Evolutionary conservation across 2,113 vertebrate genomes (phyloP).

Genomic region (Himantopus leucocephalus): DNA sequence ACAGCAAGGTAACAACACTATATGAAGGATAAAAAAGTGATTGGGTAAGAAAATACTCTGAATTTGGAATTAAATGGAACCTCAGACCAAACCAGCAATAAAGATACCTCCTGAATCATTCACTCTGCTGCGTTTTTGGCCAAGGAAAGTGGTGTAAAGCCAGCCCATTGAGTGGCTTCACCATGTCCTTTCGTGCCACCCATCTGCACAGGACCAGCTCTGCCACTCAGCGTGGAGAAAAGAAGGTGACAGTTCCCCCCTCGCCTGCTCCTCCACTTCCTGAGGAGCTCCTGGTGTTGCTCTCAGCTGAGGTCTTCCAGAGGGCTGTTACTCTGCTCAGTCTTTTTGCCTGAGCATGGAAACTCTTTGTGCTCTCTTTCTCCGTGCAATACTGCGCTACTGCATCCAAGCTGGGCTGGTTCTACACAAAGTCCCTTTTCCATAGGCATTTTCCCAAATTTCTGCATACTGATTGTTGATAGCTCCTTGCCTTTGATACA

Average conservation of each 20-base stretch:
- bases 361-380: neutral
- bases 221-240: neutral
- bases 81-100: neutral
- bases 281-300: neutral
- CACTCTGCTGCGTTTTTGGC: neutral
- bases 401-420: neutral
- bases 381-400: neutral
- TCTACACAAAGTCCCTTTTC: neutral
- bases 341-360: neutral
- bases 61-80: neutral
- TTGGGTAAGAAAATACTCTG: neutral
- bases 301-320: neutral
- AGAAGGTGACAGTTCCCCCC: neutral
- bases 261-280: neutral
- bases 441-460: neutral
- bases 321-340: neutral
- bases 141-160: neutral
- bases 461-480: neutral
- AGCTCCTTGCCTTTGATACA: neutral
- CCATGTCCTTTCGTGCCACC: accelerated
- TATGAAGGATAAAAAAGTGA: neutral
- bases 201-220: neutral
- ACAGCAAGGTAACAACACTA: neutral
- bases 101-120: neutral
- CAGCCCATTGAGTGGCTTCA: neutral